phyloP scores from a whole-genome alignment of 1,140 invertebrate species.

The Drosophila kohkoa region DNA sequence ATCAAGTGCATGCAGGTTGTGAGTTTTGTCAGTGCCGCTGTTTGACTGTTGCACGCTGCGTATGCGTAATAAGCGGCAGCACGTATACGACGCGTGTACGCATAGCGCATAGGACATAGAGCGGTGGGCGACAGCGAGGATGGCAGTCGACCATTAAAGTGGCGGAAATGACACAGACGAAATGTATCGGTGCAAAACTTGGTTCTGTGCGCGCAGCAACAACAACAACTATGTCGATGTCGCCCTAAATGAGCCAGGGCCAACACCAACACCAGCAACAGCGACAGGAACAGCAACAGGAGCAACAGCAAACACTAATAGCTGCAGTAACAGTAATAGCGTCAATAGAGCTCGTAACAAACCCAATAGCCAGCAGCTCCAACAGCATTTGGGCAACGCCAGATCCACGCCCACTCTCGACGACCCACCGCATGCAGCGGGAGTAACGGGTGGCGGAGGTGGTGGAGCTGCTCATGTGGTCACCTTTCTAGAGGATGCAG shows the following conservation, averaged over 20 bases:
- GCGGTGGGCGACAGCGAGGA: not conserved
- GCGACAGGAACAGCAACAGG: constrained; percentile 19
- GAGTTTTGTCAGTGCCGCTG: not conserved
- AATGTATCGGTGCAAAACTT: constrained; percentile 86
- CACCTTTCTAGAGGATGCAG: constrained; percentile 77
- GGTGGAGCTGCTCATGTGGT: constrained; percentile 68
- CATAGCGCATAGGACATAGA: not conserved
- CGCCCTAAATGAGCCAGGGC: constrained; percentile 62
- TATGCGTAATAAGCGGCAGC: constrained; percentile 45
- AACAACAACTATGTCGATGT: constrained; percentile 83
- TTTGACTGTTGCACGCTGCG: constrained; percentile 30
- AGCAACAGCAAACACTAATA: constrained; percentile 21
- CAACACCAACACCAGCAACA: constrained; percentile 16
- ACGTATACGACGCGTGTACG: not conserved
- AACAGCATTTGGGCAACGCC: constrained; percentile 41
- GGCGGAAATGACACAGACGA: constrained; percentile 76
- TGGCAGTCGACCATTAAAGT: constrained; percentile 63
- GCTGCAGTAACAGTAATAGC: constrained; percentile 45
- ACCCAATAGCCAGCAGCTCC: constrained; percentile 65
- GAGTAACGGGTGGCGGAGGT: constrained; percentile 2
- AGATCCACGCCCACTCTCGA: constrained; percentile 38
- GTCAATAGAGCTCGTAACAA: constrained; percentile 54
- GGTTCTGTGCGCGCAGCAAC: constrained; percentile 86
- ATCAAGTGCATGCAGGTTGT: constrained; percentile 41
- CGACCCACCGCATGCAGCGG: constrained; percentile 48